Percentiles rank a stretch among this genome's conserved stretches.
Evolutionary conservation across 2,113 vertebrate species (phyloP).

Genomic region (Cyprinus carpio): DNA sequence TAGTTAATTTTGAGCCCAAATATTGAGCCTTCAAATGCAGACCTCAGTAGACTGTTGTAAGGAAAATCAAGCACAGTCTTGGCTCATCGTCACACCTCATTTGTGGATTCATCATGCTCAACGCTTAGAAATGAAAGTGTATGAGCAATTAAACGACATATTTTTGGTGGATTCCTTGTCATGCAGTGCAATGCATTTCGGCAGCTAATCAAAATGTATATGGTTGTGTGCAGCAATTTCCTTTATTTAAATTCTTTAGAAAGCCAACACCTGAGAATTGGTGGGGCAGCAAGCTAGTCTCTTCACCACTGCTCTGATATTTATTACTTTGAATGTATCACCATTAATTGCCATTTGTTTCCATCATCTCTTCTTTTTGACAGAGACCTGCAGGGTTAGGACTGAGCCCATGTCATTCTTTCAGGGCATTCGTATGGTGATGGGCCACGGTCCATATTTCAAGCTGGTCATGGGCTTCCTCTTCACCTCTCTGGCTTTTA

Average conservation of each 20-base stretch:
- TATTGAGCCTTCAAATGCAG: not conserved
- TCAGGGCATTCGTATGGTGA: slow-evolving; percentile 84
- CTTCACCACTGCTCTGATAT: not conserved
- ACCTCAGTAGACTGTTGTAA: not conserved
- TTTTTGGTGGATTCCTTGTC: not conserved
- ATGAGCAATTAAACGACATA: not conserved
- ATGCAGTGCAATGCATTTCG: not conserved
- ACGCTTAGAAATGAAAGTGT: not conserved
- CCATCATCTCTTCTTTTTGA: slow-evolving; percentile 20
- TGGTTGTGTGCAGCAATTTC: not conserved
- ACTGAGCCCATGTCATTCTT: slow-evolving; percentile 78
- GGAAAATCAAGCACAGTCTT: not conserved
- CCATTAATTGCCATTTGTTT: not conserved
- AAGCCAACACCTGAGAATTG: not conserved
- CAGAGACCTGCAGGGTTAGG: slow-evolving; percentile 74
- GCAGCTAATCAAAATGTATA: not conserved
- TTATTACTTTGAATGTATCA: not conserved
- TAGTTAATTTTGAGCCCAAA: not conserved
- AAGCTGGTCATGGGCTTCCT: slow-evolving; percentile 91
- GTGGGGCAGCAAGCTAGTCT: not conserved
- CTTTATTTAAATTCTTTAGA: not conserved
- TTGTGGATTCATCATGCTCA: not conserved
- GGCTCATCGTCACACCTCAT: not conserved
- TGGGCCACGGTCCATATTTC: slow-evolving; percentile 85
- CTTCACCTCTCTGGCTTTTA: slow-evolving; percentile 93